Conservation (phyloP, 1,140 invertebrate genomes). For the Zaprionus gabonicus region DNA sequence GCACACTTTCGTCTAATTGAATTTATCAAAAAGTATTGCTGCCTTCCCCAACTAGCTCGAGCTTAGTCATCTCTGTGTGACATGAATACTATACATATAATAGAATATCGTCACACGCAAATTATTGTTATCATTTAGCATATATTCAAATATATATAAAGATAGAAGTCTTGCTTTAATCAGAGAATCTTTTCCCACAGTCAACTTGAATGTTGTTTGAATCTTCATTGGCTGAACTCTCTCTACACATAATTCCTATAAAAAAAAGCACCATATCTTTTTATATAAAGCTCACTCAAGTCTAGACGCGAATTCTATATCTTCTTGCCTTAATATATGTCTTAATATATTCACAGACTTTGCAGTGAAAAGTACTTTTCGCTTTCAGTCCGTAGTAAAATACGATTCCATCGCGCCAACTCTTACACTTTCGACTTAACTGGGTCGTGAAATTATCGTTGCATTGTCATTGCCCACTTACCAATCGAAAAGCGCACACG, state of each 20-base stretch:
- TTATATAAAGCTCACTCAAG: neutral
- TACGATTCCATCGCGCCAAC: neutral
- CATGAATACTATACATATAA: too few species aligned
- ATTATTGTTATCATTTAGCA: too few species aligned
- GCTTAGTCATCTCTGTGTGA: too few species aligned
- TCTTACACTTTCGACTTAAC: slow-evolving; percentile 10
- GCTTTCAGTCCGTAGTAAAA: neutral
- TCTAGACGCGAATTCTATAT: neutral
- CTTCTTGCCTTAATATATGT: neutral
- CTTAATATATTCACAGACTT: neutral
- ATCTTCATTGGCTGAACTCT: too few species aligned
- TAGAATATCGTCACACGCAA: too few species aligned
- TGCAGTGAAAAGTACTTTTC: neutral
- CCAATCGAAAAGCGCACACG: neutral
- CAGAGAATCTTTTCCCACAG: too few species aligned
- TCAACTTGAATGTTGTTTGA: too few species aligned
- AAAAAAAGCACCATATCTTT: neutral
- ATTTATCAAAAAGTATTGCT: slow-evolving; percentile 12
- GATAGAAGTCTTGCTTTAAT: too few species aligned
- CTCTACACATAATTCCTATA: neutral
- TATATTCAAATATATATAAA: too few species aligned
- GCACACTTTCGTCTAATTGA: slow-evolving; percentile 17
- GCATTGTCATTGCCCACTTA: slow-evolving; percentile 20
- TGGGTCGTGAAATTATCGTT: slow-evolving; percentile 26
- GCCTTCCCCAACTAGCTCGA: too few species aligned